phyloP scores from a whole-genome alignment of 2,888 invertebrate species.

The Neoaliturus tenellus region DNA sequence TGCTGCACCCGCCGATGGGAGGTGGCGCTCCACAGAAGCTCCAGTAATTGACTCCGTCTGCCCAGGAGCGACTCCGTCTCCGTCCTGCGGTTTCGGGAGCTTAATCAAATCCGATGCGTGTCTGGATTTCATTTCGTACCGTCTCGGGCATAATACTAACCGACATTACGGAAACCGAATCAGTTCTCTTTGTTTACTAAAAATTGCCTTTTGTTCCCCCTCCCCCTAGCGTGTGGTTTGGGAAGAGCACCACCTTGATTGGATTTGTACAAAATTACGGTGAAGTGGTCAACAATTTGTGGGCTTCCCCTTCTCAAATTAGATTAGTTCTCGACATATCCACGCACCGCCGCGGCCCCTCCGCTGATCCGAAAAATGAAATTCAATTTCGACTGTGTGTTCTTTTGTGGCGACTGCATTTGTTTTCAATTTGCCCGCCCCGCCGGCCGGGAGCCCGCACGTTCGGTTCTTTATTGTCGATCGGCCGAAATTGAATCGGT shows the following conservation, averaged over 20 bases:
- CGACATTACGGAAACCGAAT: constrained; percentile 38
- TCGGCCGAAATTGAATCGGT: constrained; percentile 14
- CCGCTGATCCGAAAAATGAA: constrained; percentile 50
- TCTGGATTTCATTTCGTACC: constrained; percentile 9
- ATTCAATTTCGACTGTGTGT: constrained; percentile 52
- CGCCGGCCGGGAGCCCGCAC: not conserved
- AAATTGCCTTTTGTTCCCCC: constrained; percentile 35
- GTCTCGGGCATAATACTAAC: not conserved
- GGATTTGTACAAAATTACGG: constrained; percentile 55
- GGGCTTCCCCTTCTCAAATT: constrained; percentile 56
- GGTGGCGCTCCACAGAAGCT: not conserved
- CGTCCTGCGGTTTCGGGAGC: constrained; percentile 24
- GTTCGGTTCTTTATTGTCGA: constrained; percentile 32
- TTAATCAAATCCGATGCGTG: constrained; percentile 45
- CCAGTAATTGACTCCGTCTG: not conserved
- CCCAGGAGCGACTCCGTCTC: not conserved
- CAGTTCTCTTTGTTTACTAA: constrained; percentile 50
- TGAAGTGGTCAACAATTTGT: constrained; percentile 56
- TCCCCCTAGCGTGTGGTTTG: constrained; percentile 22
- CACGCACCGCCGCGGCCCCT: not conserved
- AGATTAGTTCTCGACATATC: constrained; percentile 53
- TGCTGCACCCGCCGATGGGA: not conserved
- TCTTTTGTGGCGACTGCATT: constrained; percentile 46
- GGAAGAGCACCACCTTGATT: constrained; percentile 37
- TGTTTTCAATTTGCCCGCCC: constrained; percentile 43